Conservation (phyloP, 2,113 vertebrate species). For the Bambusicola thoracicus region DNA sequence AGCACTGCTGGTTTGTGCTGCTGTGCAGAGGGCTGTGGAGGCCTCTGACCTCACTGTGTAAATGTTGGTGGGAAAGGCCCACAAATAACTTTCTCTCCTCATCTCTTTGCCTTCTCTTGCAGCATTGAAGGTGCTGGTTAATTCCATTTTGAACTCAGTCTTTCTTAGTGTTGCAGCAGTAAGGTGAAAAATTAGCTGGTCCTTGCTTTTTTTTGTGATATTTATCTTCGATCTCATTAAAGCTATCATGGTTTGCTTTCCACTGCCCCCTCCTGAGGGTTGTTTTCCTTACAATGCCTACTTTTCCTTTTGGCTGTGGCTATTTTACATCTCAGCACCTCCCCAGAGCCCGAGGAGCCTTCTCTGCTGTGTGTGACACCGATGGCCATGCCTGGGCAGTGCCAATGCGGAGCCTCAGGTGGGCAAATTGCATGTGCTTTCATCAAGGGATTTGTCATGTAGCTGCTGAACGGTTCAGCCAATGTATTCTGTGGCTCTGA, state of each 20-base stretch:
- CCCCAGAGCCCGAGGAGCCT: not conserved
- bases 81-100: not conserved
- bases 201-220: not conserved
- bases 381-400: not conserved
- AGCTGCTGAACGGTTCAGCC: not conserved
- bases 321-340: fast-evolving
- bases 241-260: not conserved
- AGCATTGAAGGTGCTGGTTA: not conserved
- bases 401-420: not conserved
- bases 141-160: not conserved
- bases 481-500: not conserved
- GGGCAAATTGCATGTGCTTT: not conserved
- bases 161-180: not conserved
- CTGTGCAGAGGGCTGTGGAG: not conserved
- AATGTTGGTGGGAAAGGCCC: not conserved
- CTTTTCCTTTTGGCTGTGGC: not conserved
- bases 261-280: not conserved
- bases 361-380: not conserved
- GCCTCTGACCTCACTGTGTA: not conserved
- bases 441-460: not conserved
- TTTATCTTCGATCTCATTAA: fast-evolving
- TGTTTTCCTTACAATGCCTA: not conserved
- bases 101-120: not conserved
- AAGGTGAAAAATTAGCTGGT: not conserved
- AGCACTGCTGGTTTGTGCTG: not conserved